Base-by-base conservation (phyloP, 2,797 vertebrate genomes). In the Leptoclinus maculatus region DNA sequence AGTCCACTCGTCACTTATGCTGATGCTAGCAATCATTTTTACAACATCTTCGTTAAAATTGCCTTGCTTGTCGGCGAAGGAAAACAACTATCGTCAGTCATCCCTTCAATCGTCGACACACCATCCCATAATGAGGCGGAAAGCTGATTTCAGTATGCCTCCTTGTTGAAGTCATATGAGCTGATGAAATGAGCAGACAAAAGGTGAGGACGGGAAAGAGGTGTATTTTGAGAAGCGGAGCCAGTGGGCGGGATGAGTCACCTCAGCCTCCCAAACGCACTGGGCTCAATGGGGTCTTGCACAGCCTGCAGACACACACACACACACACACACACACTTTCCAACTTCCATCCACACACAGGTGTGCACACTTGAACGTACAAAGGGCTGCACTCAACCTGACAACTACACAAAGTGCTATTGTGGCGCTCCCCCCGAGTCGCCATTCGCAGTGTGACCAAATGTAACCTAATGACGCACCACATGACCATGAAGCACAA, bases 181-280 rank as follows among this genome's bases (percentile, higher is more conserved):
- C n/a, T 49, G 76, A 75, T 72, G 78, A 71, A 27, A 53, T 38
- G 32, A 76, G 29, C 43, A 51, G 39, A 21, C 8, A 27, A 59
- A 75, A 71, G 69, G 74, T 58, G 67, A 72, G 80, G 69, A 59
- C 32, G 62, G 53, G 27, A 57, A 71, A 69, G 34, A 71, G 38
- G 74, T 76, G 68, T 79, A 83, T 84, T 89, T 84, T 87, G 68
- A 78, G 76, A 83, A 78, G 79, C 62, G 19, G 51, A 78, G 73
- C 71, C 73, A 14, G 63, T 75, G 82, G 83, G 69, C 59, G 72
- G 60, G 74, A 80, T 86, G 86, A 91, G 72, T 91, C 87, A 88
- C 66, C 29, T 32, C 27, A 6, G 13, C 69, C 74, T 79, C 70
- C 47, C 21, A 57, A 81, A 81, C 4, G 23, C 66, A 78, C 62